phyloP scores from a whole-genome alignment of 2,888 invertebrate genomes.

The Marronus borbonicus region DNA sequence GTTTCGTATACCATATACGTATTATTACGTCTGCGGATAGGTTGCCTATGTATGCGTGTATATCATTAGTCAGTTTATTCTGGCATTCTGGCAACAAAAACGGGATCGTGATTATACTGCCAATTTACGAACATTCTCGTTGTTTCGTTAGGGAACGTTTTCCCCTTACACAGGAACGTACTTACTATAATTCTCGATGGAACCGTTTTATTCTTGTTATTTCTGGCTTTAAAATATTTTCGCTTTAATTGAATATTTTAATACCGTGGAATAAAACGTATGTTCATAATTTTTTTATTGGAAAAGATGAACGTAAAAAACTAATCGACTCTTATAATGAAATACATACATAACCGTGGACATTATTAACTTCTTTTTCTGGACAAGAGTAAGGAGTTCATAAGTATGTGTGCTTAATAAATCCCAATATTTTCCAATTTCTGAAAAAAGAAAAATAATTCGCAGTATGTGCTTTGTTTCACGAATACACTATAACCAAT shows the following conservation, averaged over 20 bases:
- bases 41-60: slow-evolving; percentile 9
- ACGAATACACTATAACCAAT: too few species aligned
- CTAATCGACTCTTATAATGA: too few species aligned
- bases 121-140: slow-evolving; percentile 46
- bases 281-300: too few species aligned
- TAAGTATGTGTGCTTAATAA: too few species aligned
- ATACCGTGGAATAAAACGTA: not conserved
- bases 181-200: slow-evolving; percentile 19
- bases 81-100: slow-evolving; percentile 28
- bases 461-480: too few species aligned
- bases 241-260: not conserved
- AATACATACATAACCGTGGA: too few species aligned
- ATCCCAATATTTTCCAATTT: too few species aligned
- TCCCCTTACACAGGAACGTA: slow-evolving; percentile 33
- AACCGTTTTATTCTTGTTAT: not conserved
- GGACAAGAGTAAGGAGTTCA: too few species aligned
- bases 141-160: slow-evolving; percentile 37
- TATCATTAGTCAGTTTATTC: slow-evolving; percentile 47
- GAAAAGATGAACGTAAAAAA: too few species aligned
- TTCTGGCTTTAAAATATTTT: not conserved
- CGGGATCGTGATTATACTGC: slow-evolving; percentile 45
- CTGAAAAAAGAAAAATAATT: too few species aligned
- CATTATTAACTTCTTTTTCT: too few species aligned
- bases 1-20: slow-evolving; percentile 24
- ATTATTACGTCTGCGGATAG: slow-evolving; percentile 26